Base-by-base conservation (phyloP, 92 coral and sea anemone species). In the Porites lobata region DNA sequence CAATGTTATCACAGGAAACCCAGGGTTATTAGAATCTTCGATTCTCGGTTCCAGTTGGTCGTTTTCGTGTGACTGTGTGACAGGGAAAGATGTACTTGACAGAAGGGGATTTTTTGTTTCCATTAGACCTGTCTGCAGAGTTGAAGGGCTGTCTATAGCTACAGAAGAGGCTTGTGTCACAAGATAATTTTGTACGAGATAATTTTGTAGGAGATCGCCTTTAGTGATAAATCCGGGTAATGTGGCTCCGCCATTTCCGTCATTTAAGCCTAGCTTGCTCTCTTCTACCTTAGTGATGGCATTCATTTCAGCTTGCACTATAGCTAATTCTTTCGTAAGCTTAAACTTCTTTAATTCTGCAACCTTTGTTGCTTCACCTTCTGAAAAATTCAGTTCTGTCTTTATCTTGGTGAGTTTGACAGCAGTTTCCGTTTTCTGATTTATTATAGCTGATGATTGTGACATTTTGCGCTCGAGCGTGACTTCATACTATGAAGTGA, bases 301-400 rank as follows among this genome's bases (percentile, higher is more conserved):
- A 20, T 80, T 61, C 85, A 80, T 63, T 65, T 80, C 62, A 58
- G 85, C 85, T 58, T 80, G 38, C 2, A 75, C 75, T 64, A 67
- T 12, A 12, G 77, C 77, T 69, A 82, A 51, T 12, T 82, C 50
- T 69, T 82, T 82, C 12, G 69, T 74, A 9, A 82, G 54, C 67
- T 52, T 69, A 51, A 82, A 69, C 51, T 69, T 82, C 17, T 56
- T 52, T 47, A 82, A 19, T 52, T 82, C 78, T 32, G 50, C 78
- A n/a, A 69, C 58, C 53, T 43, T 47, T 70, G 54, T 51, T 8
- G 65, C 53, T 50, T 82, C 86, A 13, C 59, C 67, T 58, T 82
- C 86, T 21, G 32, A 65, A 74, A 82, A 82, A 38, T 43, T 69
- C 77, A 82, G 54, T 21, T 82, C 67, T n/a, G 86, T 69, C 13